Conservation (phyloP, 2,888 invertebrate genomes). For the Xanthorhoe spadicearia region DNA sequence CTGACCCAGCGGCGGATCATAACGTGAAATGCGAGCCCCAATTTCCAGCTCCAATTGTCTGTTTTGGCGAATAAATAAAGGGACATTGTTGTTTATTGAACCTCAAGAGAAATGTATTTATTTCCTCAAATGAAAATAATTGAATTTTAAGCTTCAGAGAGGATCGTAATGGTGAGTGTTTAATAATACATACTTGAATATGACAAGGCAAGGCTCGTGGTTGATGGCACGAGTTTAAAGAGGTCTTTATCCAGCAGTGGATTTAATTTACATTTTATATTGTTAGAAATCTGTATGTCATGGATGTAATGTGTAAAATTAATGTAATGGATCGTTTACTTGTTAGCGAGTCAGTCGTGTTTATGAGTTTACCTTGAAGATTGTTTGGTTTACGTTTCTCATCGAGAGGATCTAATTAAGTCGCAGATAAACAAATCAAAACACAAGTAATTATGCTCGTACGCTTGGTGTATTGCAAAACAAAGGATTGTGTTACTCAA, state of each 20-base stretch:
- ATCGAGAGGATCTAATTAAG: slow-evolving; percentile 29
- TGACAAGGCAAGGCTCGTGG: neutral
- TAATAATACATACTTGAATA: neutral
- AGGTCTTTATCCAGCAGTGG: neutral
- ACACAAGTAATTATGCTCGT: slow-evolving; percentile 20
- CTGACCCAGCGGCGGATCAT: slow-evolving; percentile 50
- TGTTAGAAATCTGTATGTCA: neutral
- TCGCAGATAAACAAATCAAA: slow-evolving; percentile 27
- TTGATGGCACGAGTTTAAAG: neutral
- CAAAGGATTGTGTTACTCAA: neutral
- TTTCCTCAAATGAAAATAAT: slow-evolving; percentile 19
- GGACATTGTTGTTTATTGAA: slow-evolving; percentile 29
- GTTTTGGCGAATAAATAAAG: slow-evolving; percentile 42
- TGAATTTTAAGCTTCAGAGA: neutral
- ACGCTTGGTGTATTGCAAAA: neutral
- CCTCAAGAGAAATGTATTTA: slow-evolving; percentile 13
- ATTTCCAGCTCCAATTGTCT: slow-evolving; percentile 53
- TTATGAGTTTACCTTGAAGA: slow-evolving; percentile 22
- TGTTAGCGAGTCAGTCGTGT: slow-evolving; percentile 17
- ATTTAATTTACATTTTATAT: neutral
- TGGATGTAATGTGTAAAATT: too few relatives aligned
- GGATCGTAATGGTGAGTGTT: neutral
- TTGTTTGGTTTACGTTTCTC: slow-evolving; percentile 22
- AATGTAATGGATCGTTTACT: slow-evolving; percentile 11
- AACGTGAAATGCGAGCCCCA: slow-evolving; percentile 46